phyloP scores from a whole-genome alignment of 2,797 vertebrate species.

The Tiaroga cobitis region DNA sequence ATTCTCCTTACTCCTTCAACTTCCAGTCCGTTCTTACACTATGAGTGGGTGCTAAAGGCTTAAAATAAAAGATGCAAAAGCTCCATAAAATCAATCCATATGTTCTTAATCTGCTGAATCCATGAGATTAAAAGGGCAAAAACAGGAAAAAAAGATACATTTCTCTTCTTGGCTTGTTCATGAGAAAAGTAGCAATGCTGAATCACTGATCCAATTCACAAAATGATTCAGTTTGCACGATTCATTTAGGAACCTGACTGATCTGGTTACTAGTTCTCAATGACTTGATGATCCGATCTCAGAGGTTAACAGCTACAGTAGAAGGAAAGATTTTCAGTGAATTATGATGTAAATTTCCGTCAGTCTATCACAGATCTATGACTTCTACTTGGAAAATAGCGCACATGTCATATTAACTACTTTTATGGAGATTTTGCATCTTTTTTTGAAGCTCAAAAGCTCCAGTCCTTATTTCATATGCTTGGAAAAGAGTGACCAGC shows the following conservation, averaged over 20 bases:
- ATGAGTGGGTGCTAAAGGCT: neutral
- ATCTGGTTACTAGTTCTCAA: neutral
- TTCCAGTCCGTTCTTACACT: neutral
- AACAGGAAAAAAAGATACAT: no score
- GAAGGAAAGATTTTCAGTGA: neutral
- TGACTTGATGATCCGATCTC: neutral
- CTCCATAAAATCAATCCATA: neutral
- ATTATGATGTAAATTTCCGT: neutral
- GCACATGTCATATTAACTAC: neutral
- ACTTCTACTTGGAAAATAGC: neutral
- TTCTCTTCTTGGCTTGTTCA: neutral
- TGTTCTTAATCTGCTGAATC: neutral
- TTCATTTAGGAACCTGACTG: neutral
- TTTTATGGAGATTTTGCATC: neutral
- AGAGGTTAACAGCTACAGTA: neutral
- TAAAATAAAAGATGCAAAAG: neutral
- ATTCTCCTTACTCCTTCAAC: conserved; percentile 8
- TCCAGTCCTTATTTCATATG: no score
- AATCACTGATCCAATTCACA: neutral
- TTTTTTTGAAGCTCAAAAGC: neutral
- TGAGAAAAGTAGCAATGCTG: neutral
- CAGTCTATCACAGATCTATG: neutral
- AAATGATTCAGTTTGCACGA: neutral
- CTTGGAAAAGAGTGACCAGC: neutral
- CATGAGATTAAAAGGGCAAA: neutral